These are phyloP conservation scores for Saiga tatarica DNA, from an alignment of 2,113 vertebrate genomes.

Conservation along the genomic window DNA sequence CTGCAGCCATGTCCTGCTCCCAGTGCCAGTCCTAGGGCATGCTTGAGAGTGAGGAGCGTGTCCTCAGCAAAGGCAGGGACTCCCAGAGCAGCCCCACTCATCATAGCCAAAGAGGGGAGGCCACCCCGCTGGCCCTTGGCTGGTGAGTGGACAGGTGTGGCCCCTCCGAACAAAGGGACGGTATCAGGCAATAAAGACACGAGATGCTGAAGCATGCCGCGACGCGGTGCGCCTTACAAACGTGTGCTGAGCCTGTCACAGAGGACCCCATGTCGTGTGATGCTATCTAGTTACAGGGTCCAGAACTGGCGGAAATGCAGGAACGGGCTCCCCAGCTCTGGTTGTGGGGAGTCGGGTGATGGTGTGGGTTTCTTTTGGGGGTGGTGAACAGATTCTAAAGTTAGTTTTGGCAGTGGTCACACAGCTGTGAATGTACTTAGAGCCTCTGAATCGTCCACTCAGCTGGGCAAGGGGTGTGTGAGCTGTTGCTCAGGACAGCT, in stretches of 20 bases:
- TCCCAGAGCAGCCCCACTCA: background rate
- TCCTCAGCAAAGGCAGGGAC: background rate
- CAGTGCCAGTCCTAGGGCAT: background rate
- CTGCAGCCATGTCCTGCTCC: rapidly evolving
- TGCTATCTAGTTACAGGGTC: background rate
- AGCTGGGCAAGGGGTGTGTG: background rate
- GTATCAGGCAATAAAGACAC: background rate
- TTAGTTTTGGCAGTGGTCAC: rapidly evolving
- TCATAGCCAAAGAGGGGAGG: background rate
- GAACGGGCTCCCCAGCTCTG: background rate
- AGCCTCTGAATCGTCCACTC: rapidly evolving
- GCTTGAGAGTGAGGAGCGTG: background rate
- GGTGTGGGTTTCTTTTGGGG: background rate
- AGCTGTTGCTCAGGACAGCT: rapidly evolving
- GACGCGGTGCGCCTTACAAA: rapidly evolving
- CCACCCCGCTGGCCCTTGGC: background rate
- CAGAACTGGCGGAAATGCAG: background rate
- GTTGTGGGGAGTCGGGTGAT: no score
- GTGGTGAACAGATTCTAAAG: no score
- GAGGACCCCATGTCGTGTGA: rapidly evolving
- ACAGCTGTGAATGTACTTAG: rapidly evolving
- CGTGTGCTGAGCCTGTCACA: rapidly evolving
- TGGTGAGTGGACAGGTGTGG: background rate
- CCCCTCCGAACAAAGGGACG: background rate
- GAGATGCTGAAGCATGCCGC: rapidly evolving